Percentiles rank a stretch among this genome's conserved stretches.
These are phyloP conservation scores for Cosmia trapezina DNA, from an alignment of 2,888 invertebrate species.

Conservation along the genomic window DNA sequence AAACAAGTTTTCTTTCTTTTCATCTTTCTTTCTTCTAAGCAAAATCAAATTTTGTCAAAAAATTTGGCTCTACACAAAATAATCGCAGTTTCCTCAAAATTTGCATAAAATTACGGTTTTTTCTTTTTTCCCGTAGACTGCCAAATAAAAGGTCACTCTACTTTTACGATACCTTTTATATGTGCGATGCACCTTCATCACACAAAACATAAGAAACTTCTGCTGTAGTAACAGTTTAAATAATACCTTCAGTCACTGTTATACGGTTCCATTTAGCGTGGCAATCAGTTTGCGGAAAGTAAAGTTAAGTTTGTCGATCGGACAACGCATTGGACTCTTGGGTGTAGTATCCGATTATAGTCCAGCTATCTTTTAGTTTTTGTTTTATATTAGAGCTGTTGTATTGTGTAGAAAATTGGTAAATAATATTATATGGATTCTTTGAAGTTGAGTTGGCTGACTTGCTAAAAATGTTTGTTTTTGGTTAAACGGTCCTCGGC, in stretches of 20 bases:
- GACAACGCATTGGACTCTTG: constrained; percentile 71
- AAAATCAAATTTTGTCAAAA: no score
- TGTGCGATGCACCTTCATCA: constrained; percentile 68
- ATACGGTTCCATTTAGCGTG: constrained; percentile 12
- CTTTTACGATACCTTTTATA: constrained; percentile 68
- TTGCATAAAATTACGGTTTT: no score
- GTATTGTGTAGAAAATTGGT: constrained; percentile 30
- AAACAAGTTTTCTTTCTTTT: no score
- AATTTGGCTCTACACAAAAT: no score
- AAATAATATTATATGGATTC: constrained; percentile 34
- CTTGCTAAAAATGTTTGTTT: not conserved
- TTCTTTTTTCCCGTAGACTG: constrained; percentile 7
- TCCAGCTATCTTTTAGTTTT: constrained; percentile 69
- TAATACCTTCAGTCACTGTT: not conserved
- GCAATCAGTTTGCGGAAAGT: not conserved
- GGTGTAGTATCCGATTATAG: constrained; percentile 65
- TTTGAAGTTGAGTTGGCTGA: constrained; percentile 4
- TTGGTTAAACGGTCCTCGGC: not conserved
- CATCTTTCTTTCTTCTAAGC: no score
- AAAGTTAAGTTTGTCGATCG: constrained; percentile 63
- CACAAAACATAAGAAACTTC: constrained; percentile 32
- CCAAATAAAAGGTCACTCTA: constrained; percentile 39
- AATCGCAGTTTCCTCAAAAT: no score
- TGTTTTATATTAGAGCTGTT: constrained; percentile 64
- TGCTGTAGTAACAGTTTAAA: not conserved